Evolutionary conservation across 2,888 invertebrate genomes (phyloP), one percentile per base, ranked within the genome.

Genomic region (Aphidoletes aphidimyza): DNA sequence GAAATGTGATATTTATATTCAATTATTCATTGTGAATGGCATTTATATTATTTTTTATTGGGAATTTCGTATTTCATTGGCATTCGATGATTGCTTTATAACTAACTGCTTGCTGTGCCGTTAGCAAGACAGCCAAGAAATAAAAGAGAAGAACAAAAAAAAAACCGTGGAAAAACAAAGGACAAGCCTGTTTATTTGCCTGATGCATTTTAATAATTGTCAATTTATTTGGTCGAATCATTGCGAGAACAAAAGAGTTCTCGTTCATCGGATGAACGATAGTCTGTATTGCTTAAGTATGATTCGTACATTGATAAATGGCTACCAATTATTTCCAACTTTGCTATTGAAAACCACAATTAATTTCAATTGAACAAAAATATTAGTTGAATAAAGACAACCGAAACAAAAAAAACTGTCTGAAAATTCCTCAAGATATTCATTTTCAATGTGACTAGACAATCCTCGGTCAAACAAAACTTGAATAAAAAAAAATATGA

Each of bases 1-100:
- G 81, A 81, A 81, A 81, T 81, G 81, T 37, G 81, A 81, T 81
- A 81, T 81, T 36, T 81, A 81, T 81, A 69, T 69, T 69, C 69
- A 69, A 69, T 69, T 69, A 69, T 30, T 69, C 30, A 69, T n/a
- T 69, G 3, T 2, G 30, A 69, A 69, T 69, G 69, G 69, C 69
- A 30, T 69, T 69, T 69, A 69, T 69, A 69, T 69, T 30, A 69
- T 69, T 26, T 47, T 54, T 69, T 69, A 69, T 69, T 69, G 69
- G 69, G 69, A 69, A 69, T 30, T 69, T 69, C 34, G 34, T 26
- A 69, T 69, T 69, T 69, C 34, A 69, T 69, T 69, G 69, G 69
- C 69, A 69, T 69, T 69, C 69, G 17, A 69, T 30, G 69, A 69
- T 69, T 69, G 69, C 14, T 69, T 69, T 34, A 69, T 54, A 54